Evolutionary conservation across 2,888 invertebrate species (phyloP), one percentile per base, ranked within the genome.

Genomic region (Anorthoa munda): DNA sequence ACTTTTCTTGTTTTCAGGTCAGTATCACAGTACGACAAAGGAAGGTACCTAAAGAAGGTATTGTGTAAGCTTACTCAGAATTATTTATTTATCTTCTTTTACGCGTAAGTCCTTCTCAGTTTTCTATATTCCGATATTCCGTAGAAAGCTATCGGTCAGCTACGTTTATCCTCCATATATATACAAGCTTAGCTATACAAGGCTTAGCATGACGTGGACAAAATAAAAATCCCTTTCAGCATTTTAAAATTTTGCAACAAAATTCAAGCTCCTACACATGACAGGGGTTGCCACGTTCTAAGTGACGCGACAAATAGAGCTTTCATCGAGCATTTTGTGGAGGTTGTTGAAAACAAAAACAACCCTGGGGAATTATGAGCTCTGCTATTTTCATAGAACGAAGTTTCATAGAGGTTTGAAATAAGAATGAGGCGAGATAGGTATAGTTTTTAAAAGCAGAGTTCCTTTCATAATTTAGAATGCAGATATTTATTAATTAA

Each of bases 131-230:
- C 46, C n/a, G 15, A 21, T 50, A 1, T 23, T 31, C 17, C 4
- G 17, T 39, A 48, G 26, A 51, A 71, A 66, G 39, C 61, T 61
- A 51, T 78, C 58, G 66, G 79, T 31, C 53, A 63, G 31, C 26
- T 58, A 48, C 15, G 67, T 56, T 60, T 75, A 81, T 71, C 59
- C 23, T 59, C 23, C 46, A 51, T 63, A 84, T 84, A n/a, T n/a
- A n/a, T n/a, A n/a, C n/a, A n/a, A n/a, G n/a, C n/a, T n/a, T 81
- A 81, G 75, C 81, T n/a, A 84, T 84, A 81, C 64, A 70, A 68
- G 64, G 75, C 61, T 75, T 66, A 67, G 21, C 50, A 23, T 81
- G 67, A 75, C 84, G 84, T 81, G 84, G 81, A 76, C 23, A 75
- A 81, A 81, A 81, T 75, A 66, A 81, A 81, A 84, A 81, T 71